Percentiles rank a stretch among this genome's conserved stretches.
Conservation (phyloP, 1,140 invertebrate genomes). For the Euglossa dilemma region DNA sequence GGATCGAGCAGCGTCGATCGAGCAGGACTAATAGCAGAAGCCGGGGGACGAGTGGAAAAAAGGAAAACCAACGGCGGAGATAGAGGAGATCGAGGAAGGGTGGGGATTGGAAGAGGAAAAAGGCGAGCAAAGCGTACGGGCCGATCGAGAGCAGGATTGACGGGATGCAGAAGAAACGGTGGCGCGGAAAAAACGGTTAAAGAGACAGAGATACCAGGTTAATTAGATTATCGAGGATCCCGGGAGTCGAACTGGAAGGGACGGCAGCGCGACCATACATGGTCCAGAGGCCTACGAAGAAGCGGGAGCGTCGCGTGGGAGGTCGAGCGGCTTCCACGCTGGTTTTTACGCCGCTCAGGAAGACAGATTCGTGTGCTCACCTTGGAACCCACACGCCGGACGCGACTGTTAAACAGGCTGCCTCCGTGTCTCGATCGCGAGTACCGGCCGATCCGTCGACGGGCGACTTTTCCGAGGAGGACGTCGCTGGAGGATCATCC, state of each 20-base stretch:
- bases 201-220: conserved; percentile 42
- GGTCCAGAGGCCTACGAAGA: conserved; percentile 56
- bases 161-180: conserved; percentile 40
- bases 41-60: background rate
- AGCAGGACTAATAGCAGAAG: too few relatives aligned
- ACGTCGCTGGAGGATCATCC: background rate
- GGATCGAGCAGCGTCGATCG: background rate
- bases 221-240: conserved; percentile 62
- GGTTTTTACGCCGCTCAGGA: conserved; percentile 53
- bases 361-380: conserved; percentile 54
- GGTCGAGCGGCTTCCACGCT: conserved; percentile 46
- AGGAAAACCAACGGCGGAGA: background rate
- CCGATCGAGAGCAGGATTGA: conserved; percentile 42
- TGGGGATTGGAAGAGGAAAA: background rate
- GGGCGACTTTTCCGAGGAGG: conserved; percentile 13
- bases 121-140: background rate
- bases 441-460: background rate
- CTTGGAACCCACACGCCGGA: conserved; percentile 36
- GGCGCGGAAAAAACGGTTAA: conserved; percentile 17
- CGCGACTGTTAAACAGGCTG: conserved; percentile 34
- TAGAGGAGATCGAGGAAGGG: too few relatives aligned
- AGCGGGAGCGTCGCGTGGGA: conserved; percentile 61
- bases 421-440: background rate
- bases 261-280: conserved; percentile 58
- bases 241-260: background rate